These are phyloP conservation scores for Sebastes cheni DNA, from an alignment of 2,797 vertebrate genomes.

Conservation along the genomic window DNA sequence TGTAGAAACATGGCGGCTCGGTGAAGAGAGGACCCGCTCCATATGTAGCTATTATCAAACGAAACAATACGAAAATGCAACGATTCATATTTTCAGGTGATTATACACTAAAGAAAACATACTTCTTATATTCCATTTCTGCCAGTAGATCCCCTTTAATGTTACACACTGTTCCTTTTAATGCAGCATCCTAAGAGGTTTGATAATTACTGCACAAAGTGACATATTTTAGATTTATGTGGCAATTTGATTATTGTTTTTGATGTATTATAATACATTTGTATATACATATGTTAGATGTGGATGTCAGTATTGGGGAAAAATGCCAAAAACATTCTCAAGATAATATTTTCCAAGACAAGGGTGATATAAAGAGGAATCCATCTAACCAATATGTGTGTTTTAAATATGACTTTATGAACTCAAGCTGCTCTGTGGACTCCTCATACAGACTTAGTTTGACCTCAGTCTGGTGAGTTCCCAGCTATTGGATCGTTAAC, in stretches of 20 bases:
- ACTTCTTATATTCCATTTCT: too few species aligned
- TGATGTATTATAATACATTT: background rate
- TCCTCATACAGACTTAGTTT: background rate
- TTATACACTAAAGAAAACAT: too few species aligned
- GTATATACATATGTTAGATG: conserved; percentile 9
- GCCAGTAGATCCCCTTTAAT: too few species aligned
- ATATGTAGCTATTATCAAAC: too few species aligned
- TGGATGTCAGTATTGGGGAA: background rate
- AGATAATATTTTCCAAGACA: conserved; percentile 23
- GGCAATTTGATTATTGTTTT: background rate
- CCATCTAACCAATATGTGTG: background rate
- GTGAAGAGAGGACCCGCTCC: too few species aligned
- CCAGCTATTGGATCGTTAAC: background rate
- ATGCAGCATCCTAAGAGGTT: conserved; percentile 3
- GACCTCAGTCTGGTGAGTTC: background rate
- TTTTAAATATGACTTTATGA: background rate
- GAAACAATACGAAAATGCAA: too few species aligned
- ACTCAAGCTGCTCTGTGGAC: background rate
- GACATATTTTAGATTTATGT: conserved; percentile 6
- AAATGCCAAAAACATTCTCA: conserved; percentile 9
- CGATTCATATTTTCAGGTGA: too few species aligned
- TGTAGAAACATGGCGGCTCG: too few species aligned
- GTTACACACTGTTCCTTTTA: background rate
- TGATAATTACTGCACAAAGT: background rate
- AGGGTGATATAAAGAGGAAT: background rate